Evolutionary conservation across 2,113 vertebrate species (phyloP).

Genomic region (Melanostigma gelatinosum): DNA sequence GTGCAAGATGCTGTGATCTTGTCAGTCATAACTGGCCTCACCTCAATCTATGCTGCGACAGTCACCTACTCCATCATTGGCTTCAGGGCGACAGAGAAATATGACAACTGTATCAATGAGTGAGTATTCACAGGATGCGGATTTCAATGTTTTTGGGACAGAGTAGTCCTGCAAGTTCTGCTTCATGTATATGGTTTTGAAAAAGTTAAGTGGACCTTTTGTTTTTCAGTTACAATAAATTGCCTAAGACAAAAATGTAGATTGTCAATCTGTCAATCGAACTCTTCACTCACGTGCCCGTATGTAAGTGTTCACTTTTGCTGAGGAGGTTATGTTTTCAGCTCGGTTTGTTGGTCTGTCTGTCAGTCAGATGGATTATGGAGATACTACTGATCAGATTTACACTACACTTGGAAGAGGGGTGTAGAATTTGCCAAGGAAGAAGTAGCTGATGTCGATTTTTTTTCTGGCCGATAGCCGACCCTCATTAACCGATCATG

Average conservation of each 20-base stretch:
- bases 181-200: background rate
- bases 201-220: background rate
- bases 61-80: conserved; percentile 94
- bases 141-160: background rate
- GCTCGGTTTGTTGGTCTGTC: no score
- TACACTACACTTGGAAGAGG: no score
- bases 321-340: no score
- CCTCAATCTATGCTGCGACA: conserved; percentile 88
- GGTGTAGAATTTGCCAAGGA: no score
- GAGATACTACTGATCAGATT: no score
- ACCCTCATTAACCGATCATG: no score
- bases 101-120: conserved; percentile 85
- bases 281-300: background rate
- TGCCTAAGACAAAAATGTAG: background rate
- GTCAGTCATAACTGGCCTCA: conserved; percentile 89
- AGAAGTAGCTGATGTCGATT: no score
- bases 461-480: no score
- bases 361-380: no score
- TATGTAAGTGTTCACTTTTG: no score
- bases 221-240: background rate
- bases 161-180: background rate
- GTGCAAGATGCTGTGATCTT: conserved; percentile 88
- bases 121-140: conserved; percentile 65
- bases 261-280: background rate
- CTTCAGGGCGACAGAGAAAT: conserved; percentile 91